These are phyloP conservation scores for Corbicula japonica DNA, from an alignment of 2,888 invertebrate genomes.

Conservation along the genomic window DNA sequence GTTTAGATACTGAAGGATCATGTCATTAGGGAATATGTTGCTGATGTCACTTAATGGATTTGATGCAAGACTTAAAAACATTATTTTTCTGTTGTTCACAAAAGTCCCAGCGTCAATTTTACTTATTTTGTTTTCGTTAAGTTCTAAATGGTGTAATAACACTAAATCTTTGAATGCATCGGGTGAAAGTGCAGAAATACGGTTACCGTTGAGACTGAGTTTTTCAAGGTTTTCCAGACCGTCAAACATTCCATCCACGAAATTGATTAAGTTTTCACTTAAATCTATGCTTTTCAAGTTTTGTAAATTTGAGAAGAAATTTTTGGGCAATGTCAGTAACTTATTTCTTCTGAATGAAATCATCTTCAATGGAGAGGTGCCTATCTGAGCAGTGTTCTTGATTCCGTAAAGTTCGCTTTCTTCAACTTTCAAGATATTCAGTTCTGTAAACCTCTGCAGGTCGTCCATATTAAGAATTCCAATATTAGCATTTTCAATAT, in stretches of 20 bases:
- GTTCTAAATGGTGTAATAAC: conserved; percentile 69
- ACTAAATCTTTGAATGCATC: conserved; percentile 62
- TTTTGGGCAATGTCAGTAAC: conserved; percentile 34
- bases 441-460: conserved; percentile 37
- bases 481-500: conserved; percentile 57
- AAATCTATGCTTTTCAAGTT: conserved; percentile 88
- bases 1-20: conserved; percentile 67
- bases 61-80: conserved; percentile 60
- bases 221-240: conserved; percentile 60
- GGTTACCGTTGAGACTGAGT: conserved; percentile 70
- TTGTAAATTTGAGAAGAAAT: conserved; percentile 47
- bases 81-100: conserved; percentile 54
- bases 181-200: conserved; percentile 54
- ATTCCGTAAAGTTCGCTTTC: conserved; percentile 56
- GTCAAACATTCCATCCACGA: conserved; percentile 88
- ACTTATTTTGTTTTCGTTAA: conserved; percentile 72
- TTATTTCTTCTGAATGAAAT: conserved; percentile 55
- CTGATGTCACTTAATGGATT: conserved; percentile 72
- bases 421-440: conserved; percentile 50
- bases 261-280: conserved; percentile 90
- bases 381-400: conserved; percentile 45
- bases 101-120: conserved; percentile 68
- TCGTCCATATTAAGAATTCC: conserved; percentile 9
- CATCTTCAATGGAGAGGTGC: conserved; percentile 10
- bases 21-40: conserved; percentile 59